Conservation (phyloP, 2,797 vertebrate species). For the Orientallactaga sibirica region DNA sequence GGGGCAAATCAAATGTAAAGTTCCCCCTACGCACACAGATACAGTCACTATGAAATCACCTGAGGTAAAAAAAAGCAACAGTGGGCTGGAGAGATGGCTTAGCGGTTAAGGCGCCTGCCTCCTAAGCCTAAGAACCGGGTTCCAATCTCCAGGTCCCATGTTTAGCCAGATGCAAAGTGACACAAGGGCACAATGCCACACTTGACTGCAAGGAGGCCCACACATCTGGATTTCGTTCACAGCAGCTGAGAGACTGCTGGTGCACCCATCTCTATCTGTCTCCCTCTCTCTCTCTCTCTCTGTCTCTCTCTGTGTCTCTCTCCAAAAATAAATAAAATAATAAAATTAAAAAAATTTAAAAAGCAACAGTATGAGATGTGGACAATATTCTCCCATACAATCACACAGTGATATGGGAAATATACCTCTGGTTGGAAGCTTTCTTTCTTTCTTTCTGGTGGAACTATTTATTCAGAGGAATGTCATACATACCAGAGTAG, state of each 20-base stretch:
- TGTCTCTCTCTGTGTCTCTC: too few relatives aligned
- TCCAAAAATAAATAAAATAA: too few relatives aligned
- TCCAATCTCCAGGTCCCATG: too few relatives aligned
- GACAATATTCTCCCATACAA: background rate
- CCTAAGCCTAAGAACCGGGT: too few relatives aligned
- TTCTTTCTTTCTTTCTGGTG: background rate
- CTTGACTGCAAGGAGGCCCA: too few relatives aligned
- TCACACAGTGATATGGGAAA: background rate
- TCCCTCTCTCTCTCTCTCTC: too few relatives aligned
- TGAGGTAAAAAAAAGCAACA: conserved; percentile 32
- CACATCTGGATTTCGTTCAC: too few relatives aligned
- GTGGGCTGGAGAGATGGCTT: background rate
- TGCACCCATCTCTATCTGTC: too few relatives aligned
- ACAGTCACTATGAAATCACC: background rate
- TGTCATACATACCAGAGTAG: conserved; percentile 91
- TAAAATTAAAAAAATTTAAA: background rate
- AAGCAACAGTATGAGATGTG: conserved; percentile 10
- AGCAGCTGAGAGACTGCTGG: too few relatives aligned
- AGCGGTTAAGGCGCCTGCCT: too few relatives aligned
- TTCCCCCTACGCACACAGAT: background rate
- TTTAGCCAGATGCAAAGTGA: too few relatives aligned
- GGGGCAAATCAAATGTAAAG: background rate
- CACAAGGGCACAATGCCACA: too few relatives aligned
- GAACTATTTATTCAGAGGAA: conserved; percentile 38
- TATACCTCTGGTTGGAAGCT: background rate